Conservation (phyloP, 2,113 vertebrate genomes). For the rabbit (Oryctolagus cuniculus) region mOryCun1.1 NC_091435.1:105994001-105994500, state of each 20-base stretch:
- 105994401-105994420: not conserved
- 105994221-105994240: not conserved
- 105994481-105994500: not conserved
- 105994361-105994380: not conserved
- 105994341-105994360: conserved; percentile 2
- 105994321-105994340: not conserved
- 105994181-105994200: not conserved
- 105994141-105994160: not conserved
- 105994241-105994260: not conserved
- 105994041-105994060: not conserved
- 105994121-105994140: not conserved
- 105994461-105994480: not conserved
- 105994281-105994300: not conserved
- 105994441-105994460: not conserved
- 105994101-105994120: not conserved
- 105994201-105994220: not conserved
- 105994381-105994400: not conserved
- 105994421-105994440: not conserved
- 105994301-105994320: not conserved
- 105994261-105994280: not conserved
- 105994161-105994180: too few relatives aligned
- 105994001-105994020: not conserved
- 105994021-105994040: not conserved
- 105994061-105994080: not conserved
- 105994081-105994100: not conserved